These are phyloP conservation scores for Pristionchus arcanus DNA, from an alignment of 2,888 invertebrate species.

Conservation along the genomic window DNA sequence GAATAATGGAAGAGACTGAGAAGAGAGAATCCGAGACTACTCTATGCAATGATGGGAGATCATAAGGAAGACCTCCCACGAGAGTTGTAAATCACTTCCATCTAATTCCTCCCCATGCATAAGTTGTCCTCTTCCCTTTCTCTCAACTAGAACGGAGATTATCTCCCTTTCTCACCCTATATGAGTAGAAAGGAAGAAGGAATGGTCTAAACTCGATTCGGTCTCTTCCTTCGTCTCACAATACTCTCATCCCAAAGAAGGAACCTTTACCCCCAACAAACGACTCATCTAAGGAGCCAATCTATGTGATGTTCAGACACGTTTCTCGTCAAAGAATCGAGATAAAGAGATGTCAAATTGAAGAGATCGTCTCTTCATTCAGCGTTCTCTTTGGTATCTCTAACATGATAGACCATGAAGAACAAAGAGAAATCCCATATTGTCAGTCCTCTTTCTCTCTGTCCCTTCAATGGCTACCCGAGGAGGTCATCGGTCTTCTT, in stretches of 20 bases:
- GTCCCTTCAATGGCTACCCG: neutral
- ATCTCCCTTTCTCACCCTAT: constrained; percentile 21
- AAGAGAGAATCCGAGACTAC: neutral
- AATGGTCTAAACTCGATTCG: constrained; percentile 39
- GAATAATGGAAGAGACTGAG: constrained; percentile 2
- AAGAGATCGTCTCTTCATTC: too few relatives aligned
- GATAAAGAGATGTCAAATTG: neutral
- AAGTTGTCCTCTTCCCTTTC: neutral
- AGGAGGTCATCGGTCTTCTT: constrained; percentile 31
- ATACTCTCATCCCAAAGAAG: neutral
- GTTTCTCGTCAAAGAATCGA: neutral
- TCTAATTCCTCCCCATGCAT: neutral
- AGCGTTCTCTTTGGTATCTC: too few relatives aligned
- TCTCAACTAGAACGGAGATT: neutral
- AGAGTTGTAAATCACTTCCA: neutral
- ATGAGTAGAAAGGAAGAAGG: neutral
- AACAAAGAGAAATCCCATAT: too few relatives aligned
- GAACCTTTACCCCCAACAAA: neutral
- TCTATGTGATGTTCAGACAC: neutral
- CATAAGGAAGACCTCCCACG: neutral
- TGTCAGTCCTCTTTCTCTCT: neutral
- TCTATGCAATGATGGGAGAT: neutral
- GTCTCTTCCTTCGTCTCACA: neutral
- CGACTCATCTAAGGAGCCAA: neutral
- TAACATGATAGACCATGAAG: too few relatives aligned